Conservation (phyloP, 2,113 vertebrate genomes). For the Prionailurus viverrinus region DNA sequence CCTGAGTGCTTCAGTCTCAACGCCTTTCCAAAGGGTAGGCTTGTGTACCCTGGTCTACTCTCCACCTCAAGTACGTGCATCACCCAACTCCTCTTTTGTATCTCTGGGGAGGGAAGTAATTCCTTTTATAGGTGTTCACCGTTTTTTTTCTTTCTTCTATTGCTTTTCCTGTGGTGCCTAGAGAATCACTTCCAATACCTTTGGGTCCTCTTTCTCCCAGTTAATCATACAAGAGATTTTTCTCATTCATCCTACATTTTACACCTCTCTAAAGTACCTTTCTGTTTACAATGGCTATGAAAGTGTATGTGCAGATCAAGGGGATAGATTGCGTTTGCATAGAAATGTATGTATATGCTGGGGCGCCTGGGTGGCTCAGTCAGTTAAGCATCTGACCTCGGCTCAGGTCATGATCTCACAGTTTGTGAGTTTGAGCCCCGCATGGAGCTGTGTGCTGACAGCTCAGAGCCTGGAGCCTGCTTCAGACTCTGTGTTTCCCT, state of each 20-base stretch:
- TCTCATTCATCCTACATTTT: constrained; percentile 42
- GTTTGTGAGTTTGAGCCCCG: too few species aligned
- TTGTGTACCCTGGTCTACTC: not conserved
- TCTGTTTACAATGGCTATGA: constrained; percentile 52
- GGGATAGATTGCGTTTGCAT: constrained; percentile 35
- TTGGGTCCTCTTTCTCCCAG: not conserved
- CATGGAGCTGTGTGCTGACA: too few species aligned
- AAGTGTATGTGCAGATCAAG: constrained; percentile 20
- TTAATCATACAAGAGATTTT: constrained; percentile 32
- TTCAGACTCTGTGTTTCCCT: too few species aligned
- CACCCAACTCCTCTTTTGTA: not conserved
- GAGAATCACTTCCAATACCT: not conserved
- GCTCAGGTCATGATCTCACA: too few species aligned
- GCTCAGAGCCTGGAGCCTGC: too few species aligned
- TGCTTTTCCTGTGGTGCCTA: not conserved
- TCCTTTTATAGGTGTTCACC: not conserved
- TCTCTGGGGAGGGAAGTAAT: not conserved
- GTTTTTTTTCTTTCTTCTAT: not conserved
- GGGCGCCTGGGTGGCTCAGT: too few species aligned
- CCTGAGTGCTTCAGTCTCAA: not conserved
- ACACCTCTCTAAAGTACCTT: constrained; percentile 46
- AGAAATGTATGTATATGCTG: constrained; percentile 54
- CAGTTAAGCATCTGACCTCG: too few species aligned
- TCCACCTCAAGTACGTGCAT: not conserved
- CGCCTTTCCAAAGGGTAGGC: not conserved